Percentiles rank a stretch among this genome's conserved stretches.
Evolutionary conservation across 2,797 vertebrate genomes (phyloP).

Genomic region (Pampus argenteus): DNA sequence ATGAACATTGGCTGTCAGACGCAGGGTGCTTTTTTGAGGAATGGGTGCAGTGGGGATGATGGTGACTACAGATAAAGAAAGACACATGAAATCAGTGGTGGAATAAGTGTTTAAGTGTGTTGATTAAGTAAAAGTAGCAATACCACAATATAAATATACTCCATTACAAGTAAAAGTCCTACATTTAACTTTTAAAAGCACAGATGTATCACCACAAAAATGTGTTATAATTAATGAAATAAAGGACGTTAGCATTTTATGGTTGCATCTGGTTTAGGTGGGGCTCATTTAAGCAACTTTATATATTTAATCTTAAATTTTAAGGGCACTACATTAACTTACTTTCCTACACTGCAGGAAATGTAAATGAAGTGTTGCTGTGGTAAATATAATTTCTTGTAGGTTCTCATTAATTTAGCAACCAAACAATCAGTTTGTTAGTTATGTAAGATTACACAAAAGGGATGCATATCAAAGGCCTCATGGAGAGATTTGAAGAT

Average conservation of each 20-base stretch:
- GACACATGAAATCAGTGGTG: conserved; percentile 16
- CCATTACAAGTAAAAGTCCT: no score
- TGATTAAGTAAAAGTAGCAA: not conserved
- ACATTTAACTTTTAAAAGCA: no score
- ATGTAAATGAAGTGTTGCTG: not conserved
- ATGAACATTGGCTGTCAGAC: conserved; percentile 69
- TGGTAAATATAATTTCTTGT: not conserved
- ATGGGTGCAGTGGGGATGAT: conserved; percentile 62
- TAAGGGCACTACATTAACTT: not conserved
- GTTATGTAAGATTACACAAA: conserved; percentile 1
- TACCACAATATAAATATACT: no score
- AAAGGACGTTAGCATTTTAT: conserved; percentile 2
- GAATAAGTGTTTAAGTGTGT: conserved; percentile 4
- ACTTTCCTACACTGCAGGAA: not conserved
- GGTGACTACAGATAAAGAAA: conserved; percentile 66
- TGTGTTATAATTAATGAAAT: conserved; percentile 5
- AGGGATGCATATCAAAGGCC: not conserved
- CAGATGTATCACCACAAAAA: not conserved
- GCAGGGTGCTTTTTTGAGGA: conserved; percentile 70
- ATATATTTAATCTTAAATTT: not conserved
- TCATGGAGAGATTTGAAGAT: not conserved
- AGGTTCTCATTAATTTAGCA: not conserved
- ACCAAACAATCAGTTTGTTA: conserved; percentile 13
- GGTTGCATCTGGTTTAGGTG: not conserved
- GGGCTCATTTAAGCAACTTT: not conserved